These are phyloP conservation scores for Acanthurus lineatus DNA, from an alignment of 2,797 vertebrate species.

Conservation along the genomic window DNA sequence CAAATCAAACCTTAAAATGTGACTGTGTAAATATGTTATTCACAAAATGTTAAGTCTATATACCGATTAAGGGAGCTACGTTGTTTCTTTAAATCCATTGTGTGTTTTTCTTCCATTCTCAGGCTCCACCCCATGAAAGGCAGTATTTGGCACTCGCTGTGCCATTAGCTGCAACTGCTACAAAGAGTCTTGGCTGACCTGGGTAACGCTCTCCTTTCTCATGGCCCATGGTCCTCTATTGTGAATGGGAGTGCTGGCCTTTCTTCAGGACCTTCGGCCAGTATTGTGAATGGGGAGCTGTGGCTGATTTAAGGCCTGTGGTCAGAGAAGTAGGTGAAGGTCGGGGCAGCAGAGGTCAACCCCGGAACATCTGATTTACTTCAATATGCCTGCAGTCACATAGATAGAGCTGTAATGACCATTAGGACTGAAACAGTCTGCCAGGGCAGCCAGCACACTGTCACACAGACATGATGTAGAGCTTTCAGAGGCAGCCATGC, in stretches of 20 bases:
- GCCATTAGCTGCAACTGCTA: conserved; percentile 61
- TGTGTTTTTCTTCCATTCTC: conserved; percentile 58
- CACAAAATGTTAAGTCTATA: conserved; percentile 40
- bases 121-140: conserved; percentile 64
- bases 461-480: conserved; percentile 44
- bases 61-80: conserved; percentile 60
- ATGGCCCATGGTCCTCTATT: conserved; percentile 57
- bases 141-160: conserved; percentile 65
- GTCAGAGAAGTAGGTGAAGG: conserved; percentile 83
- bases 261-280: conserved; percentile 70
- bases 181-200: conserved; percentile 74
- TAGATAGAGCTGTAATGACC: conserved; percentile 71
- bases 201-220: conserved; percentile 74
- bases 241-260: conserved; percentile 67
- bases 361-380: conserved; percentile 81
- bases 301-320: conserved; percentile 81
- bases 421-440: conserved; percentile 35
- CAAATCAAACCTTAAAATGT: conserved; percentile 25
- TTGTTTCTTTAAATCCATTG: conserved; percentile 55
- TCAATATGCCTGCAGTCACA: conserved; percentile 67
- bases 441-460: conserved; percentile 34
- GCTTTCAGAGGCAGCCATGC: conserved; percentile 22
- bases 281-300: conserved; percentile 67
- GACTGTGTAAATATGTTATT: conserved; percentile 36
- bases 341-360: conserved; percentile 79